Conservation (phyloP, 2,797 vertebrate genomes). For the Jordanella pulchra region DNA sequence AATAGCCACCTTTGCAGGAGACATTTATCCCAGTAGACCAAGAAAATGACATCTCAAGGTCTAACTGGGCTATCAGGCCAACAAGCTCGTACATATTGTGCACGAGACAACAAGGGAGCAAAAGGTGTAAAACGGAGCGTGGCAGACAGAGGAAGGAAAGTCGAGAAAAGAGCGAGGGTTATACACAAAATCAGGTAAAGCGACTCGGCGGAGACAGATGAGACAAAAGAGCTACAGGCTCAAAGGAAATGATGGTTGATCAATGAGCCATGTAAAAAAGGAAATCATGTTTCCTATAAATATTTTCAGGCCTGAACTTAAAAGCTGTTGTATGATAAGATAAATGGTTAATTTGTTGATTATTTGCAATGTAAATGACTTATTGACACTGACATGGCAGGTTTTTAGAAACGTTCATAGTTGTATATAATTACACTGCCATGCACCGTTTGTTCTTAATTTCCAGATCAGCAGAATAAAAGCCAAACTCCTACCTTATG, state of each 20-base stretch:
- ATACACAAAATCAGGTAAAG: not conserved
- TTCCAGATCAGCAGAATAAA: not conserved
- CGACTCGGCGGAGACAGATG: not conserved
- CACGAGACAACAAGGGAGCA: constrained; percentile 8
- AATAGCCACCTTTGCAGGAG: constrained; percentile 55
- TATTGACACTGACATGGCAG: not conserved
- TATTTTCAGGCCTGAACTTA: not conserved
- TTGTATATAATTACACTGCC: too few species aligned
- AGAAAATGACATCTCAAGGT: constrained; percentile 71
- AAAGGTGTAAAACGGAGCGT: constrained; percentile 21
- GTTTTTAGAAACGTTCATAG: not conserved
- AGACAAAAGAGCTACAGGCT: constrained; percentile 10
- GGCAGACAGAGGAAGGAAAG: constrained; percentile 13
- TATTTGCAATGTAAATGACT: not conserved
- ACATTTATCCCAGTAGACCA: constrained; percentile 61
- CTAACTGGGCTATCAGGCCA: constrained; percentile 39
- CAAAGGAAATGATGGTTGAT: constrained; percentile 6
- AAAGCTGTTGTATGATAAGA: not conserved
- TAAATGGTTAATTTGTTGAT: not conserved
- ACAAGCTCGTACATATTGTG: constrained; percentile 9
- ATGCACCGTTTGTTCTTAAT: not conserved
- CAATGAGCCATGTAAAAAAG: constrained; percentile 12
- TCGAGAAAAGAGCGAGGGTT: constrained; percentile 6
- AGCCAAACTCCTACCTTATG: not conserved
- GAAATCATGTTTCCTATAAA: constrained; percentile 2